These are phyloP conservation scores for Merops nubicus DNA, from an alignment of 2,113 vertebrate species.

Conservation along the genomic window DNA sequence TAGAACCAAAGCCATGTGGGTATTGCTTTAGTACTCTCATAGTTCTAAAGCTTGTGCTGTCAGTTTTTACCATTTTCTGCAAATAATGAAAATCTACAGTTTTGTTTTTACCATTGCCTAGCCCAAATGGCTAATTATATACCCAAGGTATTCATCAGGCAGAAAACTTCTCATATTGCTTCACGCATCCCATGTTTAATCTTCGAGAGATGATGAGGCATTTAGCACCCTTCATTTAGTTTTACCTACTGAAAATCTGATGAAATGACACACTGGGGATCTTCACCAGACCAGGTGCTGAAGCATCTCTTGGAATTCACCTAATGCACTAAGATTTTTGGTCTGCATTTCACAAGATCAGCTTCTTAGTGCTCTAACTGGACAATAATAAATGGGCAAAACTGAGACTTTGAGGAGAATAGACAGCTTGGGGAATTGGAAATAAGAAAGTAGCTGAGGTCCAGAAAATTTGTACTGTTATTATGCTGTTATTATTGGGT, in stretches of 20 bases:
- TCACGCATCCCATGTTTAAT: accelerated
- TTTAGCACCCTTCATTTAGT: neutral
- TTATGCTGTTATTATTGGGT: neutral
- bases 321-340: neutral
- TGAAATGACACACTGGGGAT: neutral
- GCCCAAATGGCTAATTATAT: neutral
- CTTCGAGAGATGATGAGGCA: neutral
- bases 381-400: neutral
- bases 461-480: neutral
- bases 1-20: too few relatives aligned
- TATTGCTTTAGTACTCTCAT: too few relatives aligned
- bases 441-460: neutral
- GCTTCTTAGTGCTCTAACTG: neutral
- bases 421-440: neutral
- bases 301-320: neutral
- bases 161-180: neutral
- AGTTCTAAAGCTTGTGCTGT: too few relatives aligned
- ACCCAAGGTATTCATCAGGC: neutral
- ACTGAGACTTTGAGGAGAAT: neutral
- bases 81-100: too few relatives aligned
- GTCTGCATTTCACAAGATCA: neutral
- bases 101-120: too few relatives aligned
- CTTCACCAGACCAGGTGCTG: neutral
- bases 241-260: neutral
- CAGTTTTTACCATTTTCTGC: too few relatives aligned